Evolutionary conservation across 1,140 invertebrate species (phyloP).

Genomic region (Brachionus rubens): DNA sequence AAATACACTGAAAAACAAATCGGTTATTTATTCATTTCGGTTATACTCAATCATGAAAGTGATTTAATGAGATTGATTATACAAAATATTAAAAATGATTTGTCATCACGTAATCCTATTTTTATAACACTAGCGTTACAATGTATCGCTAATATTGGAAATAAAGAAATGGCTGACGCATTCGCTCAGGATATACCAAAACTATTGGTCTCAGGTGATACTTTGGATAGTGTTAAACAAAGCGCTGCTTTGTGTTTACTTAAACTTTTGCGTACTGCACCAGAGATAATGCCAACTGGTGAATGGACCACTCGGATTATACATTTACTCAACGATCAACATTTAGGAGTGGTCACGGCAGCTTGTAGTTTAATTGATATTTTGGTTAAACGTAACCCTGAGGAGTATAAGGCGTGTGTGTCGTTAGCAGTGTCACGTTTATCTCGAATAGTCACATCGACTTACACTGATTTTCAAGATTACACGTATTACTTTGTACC

Average conservation of each 20-base stretch:
- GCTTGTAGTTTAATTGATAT: slow-evolving; percentile 96
- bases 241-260: slow-evolving; percentile 93
- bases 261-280: slow-evolving; percentile 82
- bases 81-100: slow-evolving; percentile 98
- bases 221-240: slow-evolving; percentile 99
- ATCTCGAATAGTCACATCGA: slow-evolving; percentile 92
- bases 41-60: slow-evolving; percentile 96
- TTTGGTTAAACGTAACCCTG: slow-evolving; percentile 94
- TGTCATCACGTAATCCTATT: slow-evolving; percentile 91
- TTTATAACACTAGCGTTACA: slow-evolving; percentile 98
- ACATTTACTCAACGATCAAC: slow-evolving; percentile 96
- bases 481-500: slow-evolving; percentile 99
- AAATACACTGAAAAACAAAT: slow-evolving; percentile 99
- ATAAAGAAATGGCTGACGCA: slow-evolving; percentile 98
- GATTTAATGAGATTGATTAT: slow-evolving; percentile 98
- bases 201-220: slow-evolving; percentile 95
- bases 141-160: slow-evolving; percentile 99
- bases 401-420: slow-evolving; percentile 98
- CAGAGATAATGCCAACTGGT: slow-evolving; percentile 80
- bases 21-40: slow-evolving; percentile 97
- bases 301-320: slow-evolving; percentile 98
- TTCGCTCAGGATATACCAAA: slow-evolving; percentile 97
- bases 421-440: slow-evolving; percentile 92
- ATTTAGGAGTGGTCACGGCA: slow-evolving; percentile 96
- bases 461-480: slow-evolving; percentile 96